Percentiles rank a stretch among this genome's conserved stretches.
Evolutionary conservation across 2,888 invertebrate species (phyloP).

Genomic region (Tribolium freemani): DNA sequence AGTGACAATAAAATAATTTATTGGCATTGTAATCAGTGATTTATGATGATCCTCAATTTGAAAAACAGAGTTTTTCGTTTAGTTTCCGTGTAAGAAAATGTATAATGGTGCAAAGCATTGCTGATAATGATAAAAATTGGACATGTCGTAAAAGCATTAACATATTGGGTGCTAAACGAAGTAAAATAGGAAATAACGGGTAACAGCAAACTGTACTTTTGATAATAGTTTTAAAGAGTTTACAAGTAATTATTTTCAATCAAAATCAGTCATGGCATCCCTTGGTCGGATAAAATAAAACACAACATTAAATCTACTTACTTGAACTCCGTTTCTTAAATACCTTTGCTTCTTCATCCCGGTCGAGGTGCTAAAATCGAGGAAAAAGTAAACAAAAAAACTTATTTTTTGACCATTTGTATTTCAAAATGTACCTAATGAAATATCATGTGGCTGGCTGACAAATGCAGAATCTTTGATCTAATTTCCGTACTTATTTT

Average conservation of each 20-base stretch:
- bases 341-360: too few species aligned
- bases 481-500: slow-evolving; percentile 3
- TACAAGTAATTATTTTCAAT: background rate
- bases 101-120: background rate
- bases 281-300: too few species aligned
- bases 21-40: background rate
- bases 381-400: background rate
- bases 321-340: too few species aligned
- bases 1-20: background rate
- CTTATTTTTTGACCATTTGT: slow-evolving; percentile 23
- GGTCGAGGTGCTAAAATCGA: background rate
- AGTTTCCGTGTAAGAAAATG: background rate
- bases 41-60: background rate
- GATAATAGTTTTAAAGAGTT: background rate
- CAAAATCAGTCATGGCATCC: too few species aligned
- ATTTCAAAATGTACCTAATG: slow-evolving; percentile 33
- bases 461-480: slow-evolving; percentile 20
- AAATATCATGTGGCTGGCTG: slow-evolving; percentile 29
- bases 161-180: background rate
- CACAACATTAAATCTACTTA: too few species aligned
- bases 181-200: background rate
- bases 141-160: background rate
- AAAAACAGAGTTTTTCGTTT: background rate
- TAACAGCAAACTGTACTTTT: background rate
- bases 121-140: background rate